Conservation (phyloP, 1,140 invertebrate species). For the Drosophila obscura region DNA sequence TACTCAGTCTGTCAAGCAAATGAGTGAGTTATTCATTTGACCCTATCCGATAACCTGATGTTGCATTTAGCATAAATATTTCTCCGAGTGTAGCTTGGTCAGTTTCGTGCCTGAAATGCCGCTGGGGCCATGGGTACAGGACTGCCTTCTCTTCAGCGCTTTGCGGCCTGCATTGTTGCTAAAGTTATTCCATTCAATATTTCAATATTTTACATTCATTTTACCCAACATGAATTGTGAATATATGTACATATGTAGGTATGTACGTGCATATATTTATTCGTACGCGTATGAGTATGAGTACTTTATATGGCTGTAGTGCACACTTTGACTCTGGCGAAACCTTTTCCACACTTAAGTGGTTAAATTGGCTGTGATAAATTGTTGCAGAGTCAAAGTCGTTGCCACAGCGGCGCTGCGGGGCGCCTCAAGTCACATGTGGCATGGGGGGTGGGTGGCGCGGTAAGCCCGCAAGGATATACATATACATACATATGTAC, state of each 20-base stretch:
- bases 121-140: conserved; percentile 22
- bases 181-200: conserved; percentile 31
- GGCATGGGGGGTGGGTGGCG: conserved; percentile 1
- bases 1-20: too few relatives aligned
- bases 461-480: conserved; percentile 47
- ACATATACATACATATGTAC: conserved; percentile 3
- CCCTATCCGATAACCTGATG: too few relatives aligned
- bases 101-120: conserved; percentile 29
- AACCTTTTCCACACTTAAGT: conserved; percentile 80
- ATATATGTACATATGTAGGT: neutral
- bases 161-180: conserved; percentile 6
- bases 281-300: conserved; percentile 4
- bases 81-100: conserved; percentile 1
- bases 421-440: conserved; percentile 67
- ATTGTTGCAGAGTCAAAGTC: conserved; percentile 77
- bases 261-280: conserved; percentile 13
- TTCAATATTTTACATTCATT: conserved; percentile 25
- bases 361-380: conserved; percentile 82
- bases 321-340: conserved; percentile 27
- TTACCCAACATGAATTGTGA: conserved; percentile 1
- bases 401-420: conserved; percentile 54
- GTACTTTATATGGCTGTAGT: conserved; percentile 1
- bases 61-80: too few relatives aligned
- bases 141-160: neutral
- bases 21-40: too few relatives aligned